Base-by-base conservation (phyloP, 2,113 vertebrate species). In the Ophiodon elongatus region DNA sequence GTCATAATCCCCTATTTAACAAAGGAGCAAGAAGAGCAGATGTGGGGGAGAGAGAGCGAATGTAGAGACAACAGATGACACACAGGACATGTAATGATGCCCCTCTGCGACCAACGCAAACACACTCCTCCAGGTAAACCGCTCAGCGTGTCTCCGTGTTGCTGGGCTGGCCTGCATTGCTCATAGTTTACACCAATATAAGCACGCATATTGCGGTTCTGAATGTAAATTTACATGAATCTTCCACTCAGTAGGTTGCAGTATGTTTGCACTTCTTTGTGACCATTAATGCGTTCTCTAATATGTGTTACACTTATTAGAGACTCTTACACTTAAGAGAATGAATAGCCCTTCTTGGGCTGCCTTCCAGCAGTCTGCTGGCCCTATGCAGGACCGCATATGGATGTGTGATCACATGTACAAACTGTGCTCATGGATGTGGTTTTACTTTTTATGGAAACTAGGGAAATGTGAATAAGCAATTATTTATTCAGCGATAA, bases 1-100 rank as follows among this genome's bases (percentile, higher is more conserved):
- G 91, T 88, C 90, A 91, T 94, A 94, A 94, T 94, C 91, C 90
- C 70, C 83, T 92, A 80, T 91, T 94, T 93, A 93, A 93, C 91
- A 89, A 92, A 89, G 75, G 73, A 67, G 83, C 73, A 37, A 35
- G 66, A 62, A 77, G 80, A 75, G 81, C 75, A 73, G 76, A 41
- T 69, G 73, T n/a, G 62, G 9, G 67, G 76, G 50, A 54, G 52
- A 56, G 75, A 66, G 79, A 63, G 76, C 14, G 65, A 85, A 75
- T 5, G 50, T n/a, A 83, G 84, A 78, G 54, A 83, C 73, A 86
- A 87, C 87, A 85, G 86, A 88, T 85, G 80, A 83, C 79, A 82
- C 77, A 71, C 43, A 71, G 81, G 71, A 89, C 86, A 83, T 86
- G 85, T 81, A 76, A 31, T 17, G 29, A 70, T 86, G 70, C 35